Percentiles rank a stretch among this genome's conserved stretches.
Evolutionary conservation across 2,888 invertebrate species (phyloP).

Genomic region (Brenthis hecate): DNA sequence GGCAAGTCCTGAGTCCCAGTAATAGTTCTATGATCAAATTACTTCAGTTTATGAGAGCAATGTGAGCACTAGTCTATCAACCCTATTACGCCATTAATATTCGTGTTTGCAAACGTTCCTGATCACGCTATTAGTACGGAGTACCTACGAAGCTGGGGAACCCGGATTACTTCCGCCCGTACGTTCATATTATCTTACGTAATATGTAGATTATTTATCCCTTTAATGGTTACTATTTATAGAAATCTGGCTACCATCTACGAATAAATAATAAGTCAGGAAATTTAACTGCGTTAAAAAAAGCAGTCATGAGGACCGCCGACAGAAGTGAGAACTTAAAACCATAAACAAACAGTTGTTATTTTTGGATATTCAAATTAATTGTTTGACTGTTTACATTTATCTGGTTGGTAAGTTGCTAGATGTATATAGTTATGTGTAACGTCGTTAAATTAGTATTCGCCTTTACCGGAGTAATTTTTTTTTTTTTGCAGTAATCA

Average conservation of each 20-base stretch:
- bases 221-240: not conserved
- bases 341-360: too few relatives aligned
- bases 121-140: constrained; percentile 20
- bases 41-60: constrained; percentile 10
- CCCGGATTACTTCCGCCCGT: constrained; percentile 6
- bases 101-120: constrained; percentile 24
- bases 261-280: too few relatives aligned
- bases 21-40: not conserved
- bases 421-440: too few relatives aligned
- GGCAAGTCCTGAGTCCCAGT: not conserved
- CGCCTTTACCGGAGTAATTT: too few relatives aligned
- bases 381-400: too few relatives aligned
- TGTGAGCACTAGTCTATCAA: not conserved
- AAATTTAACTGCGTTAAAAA: too few relatives aligned
- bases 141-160: constrained; percentile 1
- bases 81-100: constrained; percentile 16
- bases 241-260: not conserved
- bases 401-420: too few relatives aligned
- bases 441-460: too few relatives aligned
- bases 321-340: too few relatives aligned
- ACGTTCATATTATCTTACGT: not conserved
- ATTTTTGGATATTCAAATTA: too few relatives aligned
- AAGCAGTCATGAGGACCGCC: too few relatives aligned
- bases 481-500: too few relatives aligned
- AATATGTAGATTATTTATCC: not conserved